Evolutionary conservation across 2,888 invertebrate genomes (phyloP).

Genomic region (Hemicrepidius hirtus): DNA sequence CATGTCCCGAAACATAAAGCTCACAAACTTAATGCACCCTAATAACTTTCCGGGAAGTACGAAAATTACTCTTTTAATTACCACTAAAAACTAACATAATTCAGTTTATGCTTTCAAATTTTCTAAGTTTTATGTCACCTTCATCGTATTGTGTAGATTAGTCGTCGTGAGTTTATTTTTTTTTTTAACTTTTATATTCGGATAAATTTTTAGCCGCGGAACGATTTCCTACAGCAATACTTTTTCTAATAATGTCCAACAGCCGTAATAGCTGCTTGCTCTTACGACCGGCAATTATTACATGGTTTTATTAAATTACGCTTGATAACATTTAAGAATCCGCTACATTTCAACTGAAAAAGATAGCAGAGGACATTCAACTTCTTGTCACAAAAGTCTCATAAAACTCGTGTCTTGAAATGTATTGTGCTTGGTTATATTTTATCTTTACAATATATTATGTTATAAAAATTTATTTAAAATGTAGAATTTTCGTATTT

Average conservation of each 20-base stretch:
- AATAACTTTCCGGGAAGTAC: constrained; percentile 20
- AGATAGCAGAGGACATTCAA: neutral
- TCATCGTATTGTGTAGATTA: neutral
- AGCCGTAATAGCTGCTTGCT: constrained; percentile 17
- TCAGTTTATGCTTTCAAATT: neutral
- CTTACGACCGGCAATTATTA: constrained; percentile 15
- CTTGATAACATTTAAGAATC: constrained; percentile 22
- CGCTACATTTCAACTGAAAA: constrained; percentile 3
- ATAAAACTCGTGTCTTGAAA: too few relatives aligned
- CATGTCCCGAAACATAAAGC: constrained; percentile 8
- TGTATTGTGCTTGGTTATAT: too few relatives aligned
- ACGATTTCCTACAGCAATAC: neutral
- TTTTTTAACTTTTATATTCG: neutral
- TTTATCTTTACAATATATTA: too few relatives aligned
- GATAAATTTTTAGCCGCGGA: neutral
- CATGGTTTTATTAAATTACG: constrained; percentile 26
- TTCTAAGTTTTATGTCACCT: neutral
- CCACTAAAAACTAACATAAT: constrained; percentile 28
- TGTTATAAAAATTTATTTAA: too few relatives aligned
- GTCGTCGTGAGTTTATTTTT: neutral
- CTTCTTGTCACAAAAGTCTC: too few relatives aligned
- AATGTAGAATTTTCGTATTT: too few relatives aligned
- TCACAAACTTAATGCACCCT: neutral
- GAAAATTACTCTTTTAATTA: constrained; percentile 28
- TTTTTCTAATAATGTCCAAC: constrained; percentile 8